Percentiles rank a stretch among this genome's conserved stretches.
phyloP scores from a whole-genome alignment of 2,888 invertebrate genomes.

The Yponomeuta malinellus region DNA sequence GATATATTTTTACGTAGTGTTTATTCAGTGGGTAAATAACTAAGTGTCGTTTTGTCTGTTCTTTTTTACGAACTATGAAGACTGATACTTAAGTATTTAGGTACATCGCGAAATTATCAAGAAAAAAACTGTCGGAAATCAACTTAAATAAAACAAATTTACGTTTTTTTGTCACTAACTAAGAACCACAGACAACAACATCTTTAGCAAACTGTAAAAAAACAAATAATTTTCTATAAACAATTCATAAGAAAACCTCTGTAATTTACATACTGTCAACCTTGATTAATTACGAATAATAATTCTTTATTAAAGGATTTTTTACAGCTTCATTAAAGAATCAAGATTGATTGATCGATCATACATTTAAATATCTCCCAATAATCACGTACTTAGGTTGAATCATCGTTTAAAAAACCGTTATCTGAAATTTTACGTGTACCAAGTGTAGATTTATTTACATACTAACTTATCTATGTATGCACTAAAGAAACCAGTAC shows the following conservation, averaged over 20 bases:
- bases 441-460: slow-evolving; percentile 32
- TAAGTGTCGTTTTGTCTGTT: no score
- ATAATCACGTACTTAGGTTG: slow-evolving; percentile 42
- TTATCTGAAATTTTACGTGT: slow-evolving; percentile 43
- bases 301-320: slow-evolving; percentile 2
- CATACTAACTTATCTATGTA: slow-evolving; percentile 35
- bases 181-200: no score
- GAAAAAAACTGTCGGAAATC: no score
- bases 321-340: slow-evolving; percentile 10
- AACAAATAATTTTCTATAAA: not conserved
- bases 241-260: not conserved
- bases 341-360: slow-evolving; percentile 5
- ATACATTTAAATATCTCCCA: slow-evolving; percentile 23
- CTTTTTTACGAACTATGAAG: no score
- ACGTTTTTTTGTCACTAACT: no score
- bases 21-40: no score
- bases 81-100: no score
- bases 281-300: not conserved
- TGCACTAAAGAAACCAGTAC: slow-evolving; percentile 26
- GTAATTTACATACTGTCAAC: not conserved
- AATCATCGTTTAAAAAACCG: slow-evolving; percentile 53
- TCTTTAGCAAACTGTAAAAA: not conserved
- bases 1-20: no score
- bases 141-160: no score
- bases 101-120: no score